These are phyloP conservation scores for Mimas tiliae DNA, from an alignment of 2,888 invertebrate genomes.

Conservation along the genomic window DNA sequence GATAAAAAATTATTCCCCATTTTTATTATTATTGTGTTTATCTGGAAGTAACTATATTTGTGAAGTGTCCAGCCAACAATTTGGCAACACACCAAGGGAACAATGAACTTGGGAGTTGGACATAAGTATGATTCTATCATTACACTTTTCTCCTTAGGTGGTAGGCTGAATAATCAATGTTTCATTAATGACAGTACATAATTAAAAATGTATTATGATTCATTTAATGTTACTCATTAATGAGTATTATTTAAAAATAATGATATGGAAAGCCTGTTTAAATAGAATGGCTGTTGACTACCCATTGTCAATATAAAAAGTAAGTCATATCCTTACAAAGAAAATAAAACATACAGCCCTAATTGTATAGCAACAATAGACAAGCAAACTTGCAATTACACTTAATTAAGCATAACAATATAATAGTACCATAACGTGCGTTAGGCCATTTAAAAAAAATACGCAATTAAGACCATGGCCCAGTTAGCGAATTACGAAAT, in stretches of 20 bases:
- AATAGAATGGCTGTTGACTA: neutral
- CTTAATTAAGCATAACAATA: conserved; percentile 36
- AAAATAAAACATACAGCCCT: neutral
- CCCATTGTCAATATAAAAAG: neutral
- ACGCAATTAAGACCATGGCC: conserved; percentile 81
- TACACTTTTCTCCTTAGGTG: neutral
- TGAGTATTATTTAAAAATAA: no score
- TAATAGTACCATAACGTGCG: conserved; percentile 35
- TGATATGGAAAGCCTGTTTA: neutral
- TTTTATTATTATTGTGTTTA: neutral
- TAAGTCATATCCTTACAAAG: neutral
- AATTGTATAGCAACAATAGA: conserved; percentile 17
- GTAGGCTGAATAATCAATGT: neutral
- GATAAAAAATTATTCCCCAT: neutral
- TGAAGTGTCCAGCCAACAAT: conserved; percentile 9
- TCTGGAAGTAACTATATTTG: conserved; percentile 22
- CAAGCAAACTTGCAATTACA: conserved; percentile 39
- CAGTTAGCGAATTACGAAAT: conserved; percentile 81
- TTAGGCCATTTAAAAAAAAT: conserved; percentile 63
- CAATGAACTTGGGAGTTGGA: conserved; percentile 19
- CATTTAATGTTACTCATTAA: no score
- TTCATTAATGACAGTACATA: neutral
- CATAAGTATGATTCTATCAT: neutral
- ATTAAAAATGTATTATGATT: no score
- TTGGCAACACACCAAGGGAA: conserved; percentile 25